These are phyloP conservation scores for Laticauda laticaudata DNA, from an alignment of 2,113 vertebrate species.

Conservation along the genomic window DNA sequence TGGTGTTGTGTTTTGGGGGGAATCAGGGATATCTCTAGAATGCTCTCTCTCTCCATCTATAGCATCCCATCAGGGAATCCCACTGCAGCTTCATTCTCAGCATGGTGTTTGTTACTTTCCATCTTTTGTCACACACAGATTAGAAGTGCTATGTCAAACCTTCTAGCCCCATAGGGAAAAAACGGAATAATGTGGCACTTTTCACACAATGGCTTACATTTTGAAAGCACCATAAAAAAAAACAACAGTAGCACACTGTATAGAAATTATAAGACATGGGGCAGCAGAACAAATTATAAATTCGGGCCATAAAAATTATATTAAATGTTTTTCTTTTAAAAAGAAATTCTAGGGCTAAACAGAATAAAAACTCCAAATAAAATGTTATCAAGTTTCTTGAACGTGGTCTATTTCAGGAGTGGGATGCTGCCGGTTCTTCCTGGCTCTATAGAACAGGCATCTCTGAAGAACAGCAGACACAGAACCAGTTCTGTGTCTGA, in stretches of 20 bases:
- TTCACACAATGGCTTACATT: background rate
- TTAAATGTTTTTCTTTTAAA: background rate
- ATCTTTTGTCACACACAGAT: background rate
- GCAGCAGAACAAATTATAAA: background rate
- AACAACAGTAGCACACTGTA: background rate
- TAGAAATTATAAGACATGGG: background rate
- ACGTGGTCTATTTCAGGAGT: background rate
- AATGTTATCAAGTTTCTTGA: fast-evolving
- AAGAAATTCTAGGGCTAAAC: background rate
- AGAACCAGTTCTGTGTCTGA: no score
- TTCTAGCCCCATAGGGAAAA: background rate
- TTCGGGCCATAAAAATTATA: background rate
- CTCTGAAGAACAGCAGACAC: no score
- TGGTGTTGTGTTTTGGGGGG: background rate
- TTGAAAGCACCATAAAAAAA: background rate
- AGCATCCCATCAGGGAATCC: background rate
- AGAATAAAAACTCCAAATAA: background rate
- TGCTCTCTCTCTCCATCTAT: background rate
- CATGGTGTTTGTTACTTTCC: background rate
- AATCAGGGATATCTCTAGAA: background rate
- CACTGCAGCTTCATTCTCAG: background rate
- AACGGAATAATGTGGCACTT: background rate
- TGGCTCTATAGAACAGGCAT: no score
- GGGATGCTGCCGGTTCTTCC: no score
- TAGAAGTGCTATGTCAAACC: background rate